Evolutionary conservation across 2,888 invertebrate genomes (phyloP).

Genomic region (Sialis lutaria): DNA sequence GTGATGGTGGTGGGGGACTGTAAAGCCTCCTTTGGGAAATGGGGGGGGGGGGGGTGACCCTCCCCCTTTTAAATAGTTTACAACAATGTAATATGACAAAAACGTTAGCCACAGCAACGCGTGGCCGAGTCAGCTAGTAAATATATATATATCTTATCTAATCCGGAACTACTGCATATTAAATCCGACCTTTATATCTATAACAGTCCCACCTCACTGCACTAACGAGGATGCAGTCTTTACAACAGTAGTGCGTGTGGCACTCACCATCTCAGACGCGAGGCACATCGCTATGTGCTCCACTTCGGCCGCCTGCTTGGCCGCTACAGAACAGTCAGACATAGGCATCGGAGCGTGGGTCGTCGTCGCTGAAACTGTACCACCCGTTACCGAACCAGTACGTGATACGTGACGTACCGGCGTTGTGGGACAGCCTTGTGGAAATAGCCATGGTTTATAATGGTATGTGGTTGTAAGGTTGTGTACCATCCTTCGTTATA

Average conservation of each 20-base stretch:
- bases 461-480: not conserved
- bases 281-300: conserved; percentile 63
- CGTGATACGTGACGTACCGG: conserved; percentile 23
- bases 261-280: conserved; percentile 72
- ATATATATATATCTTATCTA: too few relatives aligned
- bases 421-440: conserved; percentile 42
- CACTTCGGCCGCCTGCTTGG: conserved; percentile 25
- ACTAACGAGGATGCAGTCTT: not conserved
- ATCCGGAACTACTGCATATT: too few relatives aligned
- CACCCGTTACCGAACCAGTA: conserved; percentile 4
- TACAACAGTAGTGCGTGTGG: conserved; percentile 10
- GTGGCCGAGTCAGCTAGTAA: too few relatives aligned
- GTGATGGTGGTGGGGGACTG: too few relatives aligned
- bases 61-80: too few relatives aligned
- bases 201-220: not conserved
- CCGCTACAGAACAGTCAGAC: conserved; percentile 22
- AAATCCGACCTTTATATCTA: too few relatives aligned
- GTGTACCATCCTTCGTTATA: too few relatives aligned
- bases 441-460: not conserved
- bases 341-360: conserved; percentile 23
- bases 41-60: too few relatives aligned
- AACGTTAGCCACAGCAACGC: too few relatives aligned
- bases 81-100: too few relatives aligned
- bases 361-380: conserved; percentile 13
- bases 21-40: too few relatives aligned